These are phyloP conservation scores for Druceiella hillmani DNA, from an alignment of 2,888 invertebrate species.

Conservation along the genomic window DNA sequence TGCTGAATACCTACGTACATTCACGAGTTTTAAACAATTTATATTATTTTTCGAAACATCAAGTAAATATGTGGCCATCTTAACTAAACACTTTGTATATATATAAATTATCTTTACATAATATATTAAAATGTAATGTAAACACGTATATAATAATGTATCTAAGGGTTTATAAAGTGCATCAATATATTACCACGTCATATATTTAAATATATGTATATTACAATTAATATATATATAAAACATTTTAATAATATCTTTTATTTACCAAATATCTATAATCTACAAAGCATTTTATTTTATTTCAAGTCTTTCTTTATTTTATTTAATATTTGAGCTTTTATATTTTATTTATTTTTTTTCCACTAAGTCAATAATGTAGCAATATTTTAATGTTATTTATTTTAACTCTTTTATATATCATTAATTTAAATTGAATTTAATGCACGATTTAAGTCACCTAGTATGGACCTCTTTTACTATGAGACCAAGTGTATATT, in stretches of 20 bases:
- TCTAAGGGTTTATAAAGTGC: constrained; percentile 2
- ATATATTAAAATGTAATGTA: constrained; percentile 13
- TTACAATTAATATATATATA: constrained; percentile 28
- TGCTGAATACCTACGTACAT: too few species aligned
- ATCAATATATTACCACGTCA: constrained; percentile 7
- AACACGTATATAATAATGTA: constrained; percentile 12
- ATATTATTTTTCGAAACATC: too few species aligned
- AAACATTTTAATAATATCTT: constrained; percentile 28
- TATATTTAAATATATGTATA: constrained; percentile 9
- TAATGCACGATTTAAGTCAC: constrained; percentile 53
- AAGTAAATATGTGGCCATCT: too few species aligned
- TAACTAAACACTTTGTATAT: too few species aligned
- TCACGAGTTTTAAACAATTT: too few species aligned
- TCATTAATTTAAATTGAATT: constrained; percentile 39
- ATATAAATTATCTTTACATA: too few species aligned
- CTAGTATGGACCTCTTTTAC: constrained; percentile 51
- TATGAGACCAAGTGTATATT: constrained; percentile 25
- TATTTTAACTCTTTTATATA: too few species aligned
- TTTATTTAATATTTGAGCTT: constrained; percentile 48
- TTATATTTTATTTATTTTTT: constrained; percentile 45
- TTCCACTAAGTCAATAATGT: constrained; percentile 19
- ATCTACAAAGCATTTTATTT: constrained; percentile 29
- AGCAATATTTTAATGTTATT: too few species aligned
- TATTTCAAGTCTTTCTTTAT: constrained; percentile 44
- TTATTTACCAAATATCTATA: constrained; percentile 30